Base-by-base conservation (phyloP, 2,113 vertebrate species). In the Tetrax tetrax region DNA sequence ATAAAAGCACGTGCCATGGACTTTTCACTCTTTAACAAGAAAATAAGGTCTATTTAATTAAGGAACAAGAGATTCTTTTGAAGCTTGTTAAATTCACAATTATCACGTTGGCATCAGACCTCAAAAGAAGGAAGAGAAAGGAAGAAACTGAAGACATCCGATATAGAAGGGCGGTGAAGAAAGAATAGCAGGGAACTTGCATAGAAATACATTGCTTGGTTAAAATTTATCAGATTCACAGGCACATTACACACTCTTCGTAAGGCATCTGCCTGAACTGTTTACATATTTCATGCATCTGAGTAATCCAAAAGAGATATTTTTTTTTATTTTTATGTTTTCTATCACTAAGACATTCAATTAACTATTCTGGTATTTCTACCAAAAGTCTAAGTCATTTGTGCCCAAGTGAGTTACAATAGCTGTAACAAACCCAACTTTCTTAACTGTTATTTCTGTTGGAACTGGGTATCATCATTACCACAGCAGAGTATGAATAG, bases 221-320 rank as follows among this genome's bases (percentile, higher is more conserved):
- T 83, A 89, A 91, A 92, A 90, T 70, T 12, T 87, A 66, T 68
- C n/a, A 33, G 21, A 86, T 80, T 90, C 37, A 90, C 19, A 61
- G 86, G 50, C 35, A 95, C 86, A 68, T 56, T 77, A 96, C 20
- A 51, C 66, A 65, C 74, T 81, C 45, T 95, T 96, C 83, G 83
- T 37, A 89, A 96, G 38, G 45, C 91, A 88, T 69, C 89, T 14
- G 14, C 89, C 69, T 2, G 2, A 97, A 91, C n/a, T 79, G 48
- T 90, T 79, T 60, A 86, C 70, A 63, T 69, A 84, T 89, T 83
- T 77, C 61, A 84, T 93, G 90, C 89, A 89, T 86, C 95, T 78
- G 45, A 95, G 65, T 70, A 80, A 90, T 74, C 68, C 24, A 91
- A 93, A 92, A 83, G 37, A 90, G 4, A 95, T 51, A 66, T n/a